Percentiles rank a stretch among this genome's conserved stretches.
phyloP scores from a whole-genome alignment of 2,113 vertebrate genomes.

The Mormyrus lacerda region DNA sequence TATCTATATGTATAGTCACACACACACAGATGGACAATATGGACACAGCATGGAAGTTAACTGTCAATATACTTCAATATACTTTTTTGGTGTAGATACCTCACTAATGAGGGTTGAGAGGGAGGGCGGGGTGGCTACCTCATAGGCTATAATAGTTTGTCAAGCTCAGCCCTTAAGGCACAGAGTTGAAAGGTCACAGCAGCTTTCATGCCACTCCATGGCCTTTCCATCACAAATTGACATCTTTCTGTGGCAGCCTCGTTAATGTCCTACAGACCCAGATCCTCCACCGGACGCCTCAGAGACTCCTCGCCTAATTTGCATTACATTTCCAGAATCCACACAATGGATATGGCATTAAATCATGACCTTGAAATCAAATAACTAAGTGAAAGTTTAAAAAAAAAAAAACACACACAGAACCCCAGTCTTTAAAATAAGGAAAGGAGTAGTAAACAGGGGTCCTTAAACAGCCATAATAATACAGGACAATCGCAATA shows the following conservation, averaged over 20 bases:
- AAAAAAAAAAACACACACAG: background rate
- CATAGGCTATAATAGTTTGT: too few relatives aligned
- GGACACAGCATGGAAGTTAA: too few relatives aligned
- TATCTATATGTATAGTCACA: too few relatives aligned
- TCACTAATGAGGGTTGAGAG: background rate
- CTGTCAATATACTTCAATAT: too few relatives aligned
- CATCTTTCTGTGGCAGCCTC: background rate
- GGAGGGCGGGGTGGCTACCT: background rate
- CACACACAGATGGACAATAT: too few relatives aligned
- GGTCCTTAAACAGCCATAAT: background rate
- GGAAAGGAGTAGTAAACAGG: background rate
- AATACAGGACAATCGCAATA: background rate
- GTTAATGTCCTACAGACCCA: background rate
- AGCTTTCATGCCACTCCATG: background rate
- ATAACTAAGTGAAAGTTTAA: background rate
- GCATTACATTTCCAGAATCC: background rate
- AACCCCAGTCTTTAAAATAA: background rate
- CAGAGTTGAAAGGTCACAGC: background rate
- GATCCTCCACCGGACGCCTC: background rate
- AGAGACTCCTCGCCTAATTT: background rate
- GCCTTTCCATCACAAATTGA: background rate
- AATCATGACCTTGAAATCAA: slow-evolving; percentile 11
- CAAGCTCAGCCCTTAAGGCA: background rate
- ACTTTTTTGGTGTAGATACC: too few relatives aligned
- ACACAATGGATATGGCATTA: background rate